Evolutionary conservation across 1,140 invertebrate species (phyloP), one percentile per base, ranked within the genome.

Genomic region (Trichogramma pretiosum): DNA sequence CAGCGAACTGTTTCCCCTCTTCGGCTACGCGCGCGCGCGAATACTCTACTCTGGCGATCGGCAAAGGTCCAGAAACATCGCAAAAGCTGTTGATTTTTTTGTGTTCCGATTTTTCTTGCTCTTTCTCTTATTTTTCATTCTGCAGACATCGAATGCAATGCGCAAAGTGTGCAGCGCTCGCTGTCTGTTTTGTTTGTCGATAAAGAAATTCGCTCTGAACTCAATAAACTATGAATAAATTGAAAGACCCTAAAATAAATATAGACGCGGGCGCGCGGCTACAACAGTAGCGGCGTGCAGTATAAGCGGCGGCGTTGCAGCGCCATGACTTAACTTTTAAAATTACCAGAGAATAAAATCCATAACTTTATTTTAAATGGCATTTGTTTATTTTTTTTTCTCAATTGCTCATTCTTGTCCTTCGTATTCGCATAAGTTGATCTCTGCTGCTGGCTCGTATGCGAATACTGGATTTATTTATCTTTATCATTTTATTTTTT

Each of bases 151-250:
- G 9, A 36, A 40, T 39, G 48, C 39, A 19, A 30, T 19, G n/a
- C 35, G 28, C 19, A 16, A 14, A 32, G 22, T n/a, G n/a, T n/a
- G n/a, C n/a, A 14, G 9, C 10, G 22, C 14, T 24, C 30, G n/a
- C 14, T 10, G 7, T 34, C 14, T 40, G 43, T 40, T 46, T 51
- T 51, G 49, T 51, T 51, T 51, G 49, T 32, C 43, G 49, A 46
- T 36, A 35, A 41, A 46, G 48, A 45, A 50, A 50, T 45, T 50
- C 42, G 37, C 22, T n/a, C n/a, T 37, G 30, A 50, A 46, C 24
- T 41, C 37, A 28, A 33, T 24, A 51, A 51, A 51, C 48, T 51
- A 51, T 46, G 49, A 51, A 51, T 51, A 51, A 41, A 51, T 51
- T 51, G 32, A 35, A 46, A 44, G 32, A 22, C 28, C 21, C 49